Evolutionary conservation across 2,888 invertebrate genomes (phyloP).

Genomic region (Heteropelma amictum): DNA sequence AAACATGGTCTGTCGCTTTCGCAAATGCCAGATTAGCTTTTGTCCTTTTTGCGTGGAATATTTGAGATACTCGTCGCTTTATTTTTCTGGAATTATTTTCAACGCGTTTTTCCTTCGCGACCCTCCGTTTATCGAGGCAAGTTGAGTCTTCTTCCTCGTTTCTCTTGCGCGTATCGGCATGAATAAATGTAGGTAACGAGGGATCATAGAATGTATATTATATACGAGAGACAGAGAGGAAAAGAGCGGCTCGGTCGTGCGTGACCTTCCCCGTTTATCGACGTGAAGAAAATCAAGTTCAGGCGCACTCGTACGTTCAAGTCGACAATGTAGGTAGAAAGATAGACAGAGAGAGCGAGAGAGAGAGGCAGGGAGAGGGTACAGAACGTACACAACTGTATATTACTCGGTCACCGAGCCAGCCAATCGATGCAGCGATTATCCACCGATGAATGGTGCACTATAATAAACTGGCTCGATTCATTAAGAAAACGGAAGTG

Average conservation of each 20-base stretch:
- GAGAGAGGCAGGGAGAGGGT: conserved; percentile 16
- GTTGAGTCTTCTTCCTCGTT: too few species aligned
- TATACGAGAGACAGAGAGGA: not conserved
- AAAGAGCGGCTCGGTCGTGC: conserved; percentile 42
- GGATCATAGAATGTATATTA: too few species aligned
- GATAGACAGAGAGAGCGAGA: too few species aligned
- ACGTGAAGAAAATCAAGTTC: conserved; percentile 54
- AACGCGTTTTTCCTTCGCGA: too few species aligned
- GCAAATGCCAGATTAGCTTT: too few species aligned
- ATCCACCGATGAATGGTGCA: conserved; percentile 47
- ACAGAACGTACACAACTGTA: conserved; percentile 12
- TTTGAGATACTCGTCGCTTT: too few species aligned
- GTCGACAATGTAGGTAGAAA: conserved; percentile 19
- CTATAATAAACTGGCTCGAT: conserved; percentile 43
- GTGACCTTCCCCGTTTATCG: conserved; percentile 50
- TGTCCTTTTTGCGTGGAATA: too few species aligned
- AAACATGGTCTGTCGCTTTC: too few species aligned
- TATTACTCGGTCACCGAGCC: conserved; percentile 38
- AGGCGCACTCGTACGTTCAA: conserved; percentile 47
- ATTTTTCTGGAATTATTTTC: too few species aligned
- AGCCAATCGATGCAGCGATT: conserved; percentile 51
- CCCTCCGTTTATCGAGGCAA: too few species aligned
- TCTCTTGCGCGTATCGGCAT: too few species aligned
- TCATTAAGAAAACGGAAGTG: conserved; percentile 45
- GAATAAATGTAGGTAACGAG: too few species aligned